phyloP scores from a whole-genome alignment of 1,140 invertebrate species.

The Aethina tumida region DNA sequence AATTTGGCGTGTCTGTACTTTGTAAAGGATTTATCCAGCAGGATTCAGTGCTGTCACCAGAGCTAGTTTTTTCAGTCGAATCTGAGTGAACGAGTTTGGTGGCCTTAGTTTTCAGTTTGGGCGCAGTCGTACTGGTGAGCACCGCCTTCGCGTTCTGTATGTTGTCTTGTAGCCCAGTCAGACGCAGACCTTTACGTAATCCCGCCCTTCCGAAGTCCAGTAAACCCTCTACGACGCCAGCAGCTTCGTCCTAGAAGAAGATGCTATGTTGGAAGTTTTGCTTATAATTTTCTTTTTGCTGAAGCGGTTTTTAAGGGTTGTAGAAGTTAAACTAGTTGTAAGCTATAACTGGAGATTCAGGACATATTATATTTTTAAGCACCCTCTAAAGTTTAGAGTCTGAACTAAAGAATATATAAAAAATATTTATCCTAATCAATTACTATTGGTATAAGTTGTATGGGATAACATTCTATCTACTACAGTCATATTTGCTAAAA shows the following conservation, averaged over 20 bases:
- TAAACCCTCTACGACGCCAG: conserved; percentile 47
- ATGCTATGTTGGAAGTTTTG: too few relatives aligned
- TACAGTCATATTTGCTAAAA: too few relatives aligned
- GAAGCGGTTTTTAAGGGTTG: too few relatives aligned
- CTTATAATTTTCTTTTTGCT: too few relatives aligned
- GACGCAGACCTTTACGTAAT: conserved; percentile 43
- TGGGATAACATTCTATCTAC: too few relatives aligned
- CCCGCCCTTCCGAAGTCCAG: conserved; percentile 47
- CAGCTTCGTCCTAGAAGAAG: conserved; percentile 42
- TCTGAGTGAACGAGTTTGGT: conserved; percentile 11
- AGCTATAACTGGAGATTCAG: too few relatives aligned
- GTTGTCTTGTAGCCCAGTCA: conserved; percentile 46
- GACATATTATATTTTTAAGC: too few relatives aligned
- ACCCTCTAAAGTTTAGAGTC: too few relatives aligned
- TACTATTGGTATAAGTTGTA: too few relatives aligned
- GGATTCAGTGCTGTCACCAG: conserved; percentile 20
- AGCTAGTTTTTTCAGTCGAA: conserved; percentile 9
- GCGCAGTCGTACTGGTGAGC: conserved; percentile 5
- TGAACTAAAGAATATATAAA: too few relatives aligned
- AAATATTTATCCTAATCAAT: too few relatives aligned
- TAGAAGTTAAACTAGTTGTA: too few relatives aligned
- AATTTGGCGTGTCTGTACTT: conserved; percentile 23
- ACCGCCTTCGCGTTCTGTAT: conserved; percentile 26
- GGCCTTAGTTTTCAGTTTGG: conserved; percentile 12
- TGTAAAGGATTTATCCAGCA: conserved; percentile 28